Evolutionary conservation across 1,140 invertebrate genomes (phyloP).

Genomic region (Bombus cullumanus): DNA sequence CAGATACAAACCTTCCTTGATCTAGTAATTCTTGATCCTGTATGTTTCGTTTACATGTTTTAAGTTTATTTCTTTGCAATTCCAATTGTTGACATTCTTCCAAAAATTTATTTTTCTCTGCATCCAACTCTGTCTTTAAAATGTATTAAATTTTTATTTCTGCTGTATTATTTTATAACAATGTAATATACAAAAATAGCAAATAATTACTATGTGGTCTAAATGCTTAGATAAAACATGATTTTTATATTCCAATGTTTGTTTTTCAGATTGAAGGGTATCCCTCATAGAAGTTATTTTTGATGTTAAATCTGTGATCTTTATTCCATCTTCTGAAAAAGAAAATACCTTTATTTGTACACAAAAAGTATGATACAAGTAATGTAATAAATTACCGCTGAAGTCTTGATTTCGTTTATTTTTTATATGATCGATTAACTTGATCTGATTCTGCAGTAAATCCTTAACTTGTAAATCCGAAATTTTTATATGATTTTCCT

Average conservation of each 20-base stretch:
- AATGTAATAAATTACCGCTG: conserved; percentile 32
- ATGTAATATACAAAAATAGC: neutral
- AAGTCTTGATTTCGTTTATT: conserved; percentile 10
- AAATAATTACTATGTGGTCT: conserved; percentile 28
- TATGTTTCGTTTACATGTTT: conserved; percentile 49
- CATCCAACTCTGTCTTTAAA: conserved; percentile 48
- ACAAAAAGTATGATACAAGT: neutral
- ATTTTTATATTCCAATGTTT: conserved; percentile 39
- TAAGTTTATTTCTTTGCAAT: conserved; percentile 49
- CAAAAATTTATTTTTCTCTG: conserved; percentile 49
- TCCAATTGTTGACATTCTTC: conserved; percentile 48
- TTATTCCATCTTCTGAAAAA: conserved; percentile 46
- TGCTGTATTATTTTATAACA: neutral
- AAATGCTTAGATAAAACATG: conserved; percentile 23
- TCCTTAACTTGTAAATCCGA: neutral
- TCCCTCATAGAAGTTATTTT: conserved; percentile 33
- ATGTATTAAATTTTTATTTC: neutral
- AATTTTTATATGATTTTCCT: conserved; percentile 23
- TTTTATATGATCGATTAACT: conserved; percentile 19
- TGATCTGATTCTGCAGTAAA: neutral
- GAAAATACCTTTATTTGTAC: neutral
- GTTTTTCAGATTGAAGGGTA: neutral
- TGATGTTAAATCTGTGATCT: conserved; percentile 25
- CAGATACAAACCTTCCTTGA: conserved; percentile 59
- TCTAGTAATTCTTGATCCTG: conserved; percentile 57